These are phyloP conservation scores for Chironomus tepperi DNA, from an alignment of 1,140 invertebrate genomes.

Conservation along the genomic window DNA sequence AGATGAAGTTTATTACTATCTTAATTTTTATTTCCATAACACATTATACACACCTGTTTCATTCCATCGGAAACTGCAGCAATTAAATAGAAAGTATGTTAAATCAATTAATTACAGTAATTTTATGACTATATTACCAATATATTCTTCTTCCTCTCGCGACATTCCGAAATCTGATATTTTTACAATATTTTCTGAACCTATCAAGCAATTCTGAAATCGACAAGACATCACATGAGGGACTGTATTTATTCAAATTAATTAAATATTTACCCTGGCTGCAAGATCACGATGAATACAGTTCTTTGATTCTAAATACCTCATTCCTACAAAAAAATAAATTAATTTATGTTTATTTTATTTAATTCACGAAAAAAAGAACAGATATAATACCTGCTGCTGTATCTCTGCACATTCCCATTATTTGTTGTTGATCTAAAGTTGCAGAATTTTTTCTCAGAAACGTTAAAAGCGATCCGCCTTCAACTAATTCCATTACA, in stretches of 20 bases:
- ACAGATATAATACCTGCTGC: conserved; percentile 57
- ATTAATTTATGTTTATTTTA: too few species aligned
- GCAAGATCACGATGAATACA: conserved; percentile 96
- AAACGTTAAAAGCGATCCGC: conserved; percentile 82
- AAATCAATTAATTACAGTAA: background rate
- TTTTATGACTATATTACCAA: conserved; percentile 36
- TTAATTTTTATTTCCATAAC: too few species aligned
- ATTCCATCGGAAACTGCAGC: conserved; percentile 82
- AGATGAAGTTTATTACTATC: too few species aligned
- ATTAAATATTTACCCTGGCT: conserved; percentile 66
- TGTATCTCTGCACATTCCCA: conserved; percentile 88
- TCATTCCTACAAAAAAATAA: conserved; percentile 51
- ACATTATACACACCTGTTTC: conserved; percentile 61
- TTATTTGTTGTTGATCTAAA: conserved; percentile 61
- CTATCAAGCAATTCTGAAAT: conserved; percentile 31
- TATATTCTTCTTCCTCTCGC: conserved; percentile 93
- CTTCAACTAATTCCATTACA: conserved; percentile 96
- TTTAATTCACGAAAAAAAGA: background rate
- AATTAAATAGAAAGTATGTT: background rate
- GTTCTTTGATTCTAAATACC: conserved; percentile 90
- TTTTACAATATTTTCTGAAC: conserved; percentile 79
- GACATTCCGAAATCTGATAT: conserved; percentile 99
- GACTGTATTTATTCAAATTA: conserved; percentile 42
- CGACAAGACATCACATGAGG: background rate
- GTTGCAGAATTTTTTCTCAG: conserved; percentile 65